phyloP scores from a whole-genome alignment of 1,140 invertebrate genomes.

The Drosophila setifemur region DNA sequence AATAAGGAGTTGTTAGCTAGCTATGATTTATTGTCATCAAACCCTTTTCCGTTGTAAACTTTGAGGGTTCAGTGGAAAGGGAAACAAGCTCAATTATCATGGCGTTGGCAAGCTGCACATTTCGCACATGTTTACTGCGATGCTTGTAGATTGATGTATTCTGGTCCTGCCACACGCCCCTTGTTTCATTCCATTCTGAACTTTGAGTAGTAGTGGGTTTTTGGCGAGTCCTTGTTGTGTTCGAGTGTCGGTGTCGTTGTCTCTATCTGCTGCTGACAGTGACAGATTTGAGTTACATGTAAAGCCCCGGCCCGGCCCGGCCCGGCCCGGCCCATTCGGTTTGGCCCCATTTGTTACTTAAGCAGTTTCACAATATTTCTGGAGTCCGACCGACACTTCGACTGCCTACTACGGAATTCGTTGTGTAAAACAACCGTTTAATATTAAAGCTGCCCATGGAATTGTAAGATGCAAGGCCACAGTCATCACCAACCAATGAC shows the following conservation, averaged over 20 bases:
- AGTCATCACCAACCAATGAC: too few species aligned
- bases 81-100: slow-evolving; percentile 24
- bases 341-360: not conserved
- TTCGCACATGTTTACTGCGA: slow-evolving; percentile 13
- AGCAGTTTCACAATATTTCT: slow-evolving; percentile 6
- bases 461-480: too few species aligned
- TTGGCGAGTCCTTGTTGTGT: not conserved
- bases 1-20: not conserved
- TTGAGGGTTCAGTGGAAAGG: not conserved
- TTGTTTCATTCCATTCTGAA: not conserved
- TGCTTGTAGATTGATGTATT: slow-evolving; percentile 18
- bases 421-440: too few species aligned
- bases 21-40: not conserved
- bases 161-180: slow-evolving; percentile 3
- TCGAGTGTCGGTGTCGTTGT: slow-evolving; percentile 4
- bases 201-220: too few species aligned
- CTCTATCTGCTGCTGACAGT: slow-evolving; percentile 20
- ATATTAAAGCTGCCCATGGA: too few species aligned
- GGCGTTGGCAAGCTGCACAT: slow-evolving; percentile 4
- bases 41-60: not conserved
- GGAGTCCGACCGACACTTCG: too few species aligned
- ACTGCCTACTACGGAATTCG: too few species aligned
- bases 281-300: slow-evolving; percentile 31
- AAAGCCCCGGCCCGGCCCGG: not conserved
- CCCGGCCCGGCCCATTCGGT: not conserved